Evolutionary conservation across 2,888 invertebrate genomes (phyloP), one percentile per base, ranked within the genome.

Genomic region (Drosophila leonis): DNA sequence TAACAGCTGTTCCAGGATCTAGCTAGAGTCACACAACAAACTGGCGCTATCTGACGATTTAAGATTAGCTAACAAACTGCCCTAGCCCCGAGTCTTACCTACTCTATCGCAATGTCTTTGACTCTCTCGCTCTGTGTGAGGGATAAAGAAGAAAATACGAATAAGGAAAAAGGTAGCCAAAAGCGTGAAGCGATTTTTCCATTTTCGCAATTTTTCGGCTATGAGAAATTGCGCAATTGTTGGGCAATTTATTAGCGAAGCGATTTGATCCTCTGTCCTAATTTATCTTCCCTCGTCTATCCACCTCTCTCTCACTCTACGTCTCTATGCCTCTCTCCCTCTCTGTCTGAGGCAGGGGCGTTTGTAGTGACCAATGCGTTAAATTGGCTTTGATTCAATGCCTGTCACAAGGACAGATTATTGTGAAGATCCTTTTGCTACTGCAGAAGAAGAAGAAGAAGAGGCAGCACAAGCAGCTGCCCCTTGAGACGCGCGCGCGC

Each of bases 161-260:
- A 75, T 56, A 63, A 67, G 52, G 55, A 52, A 44, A 42, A 48
- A 49, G 48, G 63, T 74, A 64, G 79, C 18, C 66, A 80, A 76
- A 82, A 78, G 80, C 80, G 79, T 79, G 76, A 79, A 71, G 59
- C 41, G 33, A 52, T 64, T 71, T 57, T 67, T 42, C 51, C 44
- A 56, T 46, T 73, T 78, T 73, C 55, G 72, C 77, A 48, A 73
- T 73, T 71, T 67, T 65, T 59, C 48, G 41, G 54, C 46, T 62
- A 65, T 78, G 72, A 75, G 78, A 90, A 90, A 90, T 91, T 91
- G 83, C 79, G 73, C 88, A 90, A 91, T 91, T 91, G 89, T 90
- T 78, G 73, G 67, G 88, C 86, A 90, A 91, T 91, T 91, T 90
- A 91, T 90, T 91, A 82, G 80, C 65, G 78, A 68, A 24, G 31